Percentiles rank a stretch among this genome's conserved stretches.
Conservation (phyloP, 2,113 vertebrate genomes). For the Brevimyrus niger region DNA sequence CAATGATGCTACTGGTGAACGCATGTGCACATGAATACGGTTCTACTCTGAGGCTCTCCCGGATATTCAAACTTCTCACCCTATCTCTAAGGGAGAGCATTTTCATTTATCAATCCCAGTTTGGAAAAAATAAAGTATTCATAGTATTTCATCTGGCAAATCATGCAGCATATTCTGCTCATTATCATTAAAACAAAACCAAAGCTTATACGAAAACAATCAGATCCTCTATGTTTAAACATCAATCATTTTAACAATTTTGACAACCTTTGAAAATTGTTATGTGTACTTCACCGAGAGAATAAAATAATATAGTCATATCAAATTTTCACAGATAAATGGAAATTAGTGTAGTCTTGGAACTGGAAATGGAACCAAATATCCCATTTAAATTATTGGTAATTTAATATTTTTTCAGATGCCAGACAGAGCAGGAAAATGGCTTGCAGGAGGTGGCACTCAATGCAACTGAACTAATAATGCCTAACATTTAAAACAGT, state of each 20-base stretch:
- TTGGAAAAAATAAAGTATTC: neutral
- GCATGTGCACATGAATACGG: neutral
- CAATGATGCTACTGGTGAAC: neutral
- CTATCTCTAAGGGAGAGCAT: no score
- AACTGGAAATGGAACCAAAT: neutral
- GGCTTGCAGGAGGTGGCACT: neutral
- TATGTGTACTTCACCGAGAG: neutral
- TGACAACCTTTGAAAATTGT: neutral
- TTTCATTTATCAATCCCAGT: neutral
- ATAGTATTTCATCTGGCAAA: neutral
- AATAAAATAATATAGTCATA: neutral
- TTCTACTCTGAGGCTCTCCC: no score
- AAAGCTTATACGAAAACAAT: neutral
- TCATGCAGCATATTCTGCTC: neutral
- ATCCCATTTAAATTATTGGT: neutral
- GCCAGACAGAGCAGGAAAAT: neutral
- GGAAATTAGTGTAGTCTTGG: neutral
- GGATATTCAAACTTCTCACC: no score
- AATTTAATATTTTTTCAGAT: neutral
- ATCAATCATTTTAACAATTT: neutral
- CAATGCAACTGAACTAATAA: neutral
- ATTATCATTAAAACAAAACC: neutral
- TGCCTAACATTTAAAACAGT: neutral
- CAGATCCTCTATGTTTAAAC: neutral
- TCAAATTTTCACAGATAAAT: neutral